A percentile compares a stretch with the other conserved stretches of the same genome.
phyloP scores from a whole-genome alignment of 2,797 vertebrate species.

The Lophius americanus region DNA sequence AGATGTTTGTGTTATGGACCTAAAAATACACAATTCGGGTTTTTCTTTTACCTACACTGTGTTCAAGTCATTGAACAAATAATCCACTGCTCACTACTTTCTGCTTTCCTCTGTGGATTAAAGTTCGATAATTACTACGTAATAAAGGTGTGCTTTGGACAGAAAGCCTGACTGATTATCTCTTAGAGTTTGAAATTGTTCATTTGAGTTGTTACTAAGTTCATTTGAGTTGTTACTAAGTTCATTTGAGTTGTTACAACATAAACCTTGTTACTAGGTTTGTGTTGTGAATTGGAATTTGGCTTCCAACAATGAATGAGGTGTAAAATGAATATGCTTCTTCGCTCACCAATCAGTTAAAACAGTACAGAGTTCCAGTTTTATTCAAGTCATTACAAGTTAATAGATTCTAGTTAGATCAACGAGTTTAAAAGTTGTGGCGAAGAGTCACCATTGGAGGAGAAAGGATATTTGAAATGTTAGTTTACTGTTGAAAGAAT shows the following conservation, averaged over 20 bases:
- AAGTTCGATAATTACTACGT: no score
- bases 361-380: slow-evolving; percentile 44
- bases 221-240: not conserved
- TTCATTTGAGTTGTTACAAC: no score
- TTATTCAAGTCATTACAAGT: slow-evolving; percentile 34
- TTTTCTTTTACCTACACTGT: no score
- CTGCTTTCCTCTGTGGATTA: no score
- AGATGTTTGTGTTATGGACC: not conserved
- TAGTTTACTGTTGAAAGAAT: slow-evolving; percentile 40
- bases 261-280: not conserved
- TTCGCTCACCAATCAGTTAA: not conserved
- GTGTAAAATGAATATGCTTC: not conserved
- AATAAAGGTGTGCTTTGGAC: no score
- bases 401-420: slow-evolving; percentile 35
- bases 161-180: no score
- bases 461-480: not conserved
- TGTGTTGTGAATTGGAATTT: not conserved
- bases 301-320: not conserved
- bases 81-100: no score
- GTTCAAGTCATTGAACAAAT: no score
- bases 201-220: not conserved
- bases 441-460: slow-evolving; percentile 26
- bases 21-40: not conserved
- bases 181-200: no score
- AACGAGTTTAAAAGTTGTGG: slow-evolving; percentile 38